These are phyloP conservation scores for Saxicola maurus DNA, from an alignment of 2,797 vertebrate genomes.

Conservation along the genomic window DNA sequence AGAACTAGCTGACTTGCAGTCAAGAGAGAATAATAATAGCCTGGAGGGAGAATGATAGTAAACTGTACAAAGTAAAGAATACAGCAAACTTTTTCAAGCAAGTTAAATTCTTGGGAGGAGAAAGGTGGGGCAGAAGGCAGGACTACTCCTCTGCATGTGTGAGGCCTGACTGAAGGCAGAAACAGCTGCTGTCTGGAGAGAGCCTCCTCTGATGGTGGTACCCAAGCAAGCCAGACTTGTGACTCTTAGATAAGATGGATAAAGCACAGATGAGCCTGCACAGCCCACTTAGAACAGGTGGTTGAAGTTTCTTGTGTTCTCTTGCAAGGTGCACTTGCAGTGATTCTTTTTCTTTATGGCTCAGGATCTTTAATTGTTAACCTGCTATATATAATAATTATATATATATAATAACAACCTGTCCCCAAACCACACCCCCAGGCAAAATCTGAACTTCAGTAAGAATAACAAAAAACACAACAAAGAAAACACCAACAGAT, in stretches of 20 bases:
- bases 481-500: background rate
- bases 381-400: no score
- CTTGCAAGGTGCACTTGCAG: background rate
- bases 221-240: background rate
- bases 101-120: background rate
- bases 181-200: background rate
- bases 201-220: background rate
- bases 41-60: background rate
- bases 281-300: background rate
- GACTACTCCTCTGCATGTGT: background rate
- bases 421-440: background rate
- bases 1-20: background rate
- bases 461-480: background rate
- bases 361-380: background rate
- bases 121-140: background rate
- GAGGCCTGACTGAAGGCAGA: background rate
- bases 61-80: background rate
- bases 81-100: background rate
- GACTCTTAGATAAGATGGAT: background rate
- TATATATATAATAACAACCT: background rate
- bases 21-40: background rate
- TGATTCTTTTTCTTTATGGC: background rate
- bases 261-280: background rate
- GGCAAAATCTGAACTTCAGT: background rate
- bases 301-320: background rate